A percentile compares a stretch with the other conserved stretches of the same genome.
Conservation (phyloP, 2,888 invertebrate genomes). For the Amblyjoppa fuscipennis region DNA sequence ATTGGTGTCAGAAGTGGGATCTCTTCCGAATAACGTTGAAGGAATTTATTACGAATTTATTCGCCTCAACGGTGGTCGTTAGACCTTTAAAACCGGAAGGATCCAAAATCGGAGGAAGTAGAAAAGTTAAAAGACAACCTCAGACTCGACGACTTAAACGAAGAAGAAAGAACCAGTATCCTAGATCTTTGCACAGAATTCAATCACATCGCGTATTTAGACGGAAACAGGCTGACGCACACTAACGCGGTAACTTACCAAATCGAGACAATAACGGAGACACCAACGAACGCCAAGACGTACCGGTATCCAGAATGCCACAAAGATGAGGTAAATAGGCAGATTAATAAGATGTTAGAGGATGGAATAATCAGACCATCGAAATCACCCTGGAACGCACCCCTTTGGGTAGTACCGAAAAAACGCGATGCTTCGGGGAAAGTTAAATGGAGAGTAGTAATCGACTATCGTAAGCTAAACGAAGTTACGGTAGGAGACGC, state of each 20-base stretch:
- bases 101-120: background rate
- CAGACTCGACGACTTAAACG: slow-evolving; percentile 63
- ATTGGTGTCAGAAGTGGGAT: too few species aligned
- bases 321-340: slow-evolving; percentile 54
- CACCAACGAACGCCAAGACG: slow-evolving; percentile 58
- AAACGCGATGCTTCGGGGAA: slow-evolving; percentile 70
- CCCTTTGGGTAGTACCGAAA: slow-evolving; percentile 80
- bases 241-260: slow-evolving; percentile 45
- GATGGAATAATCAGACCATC: slow-evolving; percentile 73
- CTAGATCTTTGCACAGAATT: slow-evolving; percentile 52
- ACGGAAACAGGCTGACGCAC: slow-evolving; percentile 25
- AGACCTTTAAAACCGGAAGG: too few species aligned
- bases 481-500: slow-evolving; percentile 57
- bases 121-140: slow-evolving; percentile 60
- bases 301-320: slow-evolving; percentile 56
- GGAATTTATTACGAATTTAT: too few species aligned
- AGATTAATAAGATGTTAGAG: slow-evolving; percentile 71
- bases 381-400: slow-evolving; percentile 78
- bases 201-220: slow-evolving; percentile 44
- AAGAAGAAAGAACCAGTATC: slow-evolving; percentile 29
- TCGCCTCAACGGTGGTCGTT: too few species aligned
- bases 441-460: slow-evolving; percentile 59
- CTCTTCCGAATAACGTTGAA: too few species aligned
- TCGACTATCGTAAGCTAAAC: slow-evolving; percentile 63
- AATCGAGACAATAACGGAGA: slow-evolving; percentile 47